Percentiles rank a stretch among this genome's conserved stretches.
phyloP scores from a whole-genome alignment of 2,113 vertebrate species.

The Notothenia coriiceps region DNA sequence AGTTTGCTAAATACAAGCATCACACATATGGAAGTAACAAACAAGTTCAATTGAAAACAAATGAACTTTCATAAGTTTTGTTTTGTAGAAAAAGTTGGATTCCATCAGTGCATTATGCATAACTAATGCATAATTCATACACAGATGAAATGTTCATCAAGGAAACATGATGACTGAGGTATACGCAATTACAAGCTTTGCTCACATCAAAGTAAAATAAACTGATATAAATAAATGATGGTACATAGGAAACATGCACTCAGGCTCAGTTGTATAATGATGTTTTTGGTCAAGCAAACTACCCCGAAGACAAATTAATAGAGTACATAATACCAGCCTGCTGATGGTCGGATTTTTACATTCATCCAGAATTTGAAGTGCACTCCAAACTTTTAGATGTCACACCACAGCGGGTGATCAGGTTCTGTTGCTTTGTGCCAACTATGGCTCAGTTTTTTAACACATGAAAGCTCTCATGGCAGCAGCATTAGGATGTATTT shows the following conservation, averaged over 20 bases:
- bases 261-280: slow-evolving; percentile 69
- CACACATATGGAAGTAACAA: slow-evolving; percentile 20
- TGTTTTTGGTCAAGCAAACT: slow-evolving; percentile 63
- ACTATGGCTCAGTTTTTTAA: slow-evolving; percentile 35
- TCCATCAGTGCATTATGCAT: slow-evolving; percentile 79
- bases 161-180: slow-evolving; percentile 85
- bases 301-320: slow-evolving; percentile 41
- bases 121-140: slow-evolving; percentile 82
- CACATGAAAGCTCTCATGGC: slow-evolving; percentile 40
- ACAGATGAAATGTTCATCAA: slow-evolving; percentile 84
- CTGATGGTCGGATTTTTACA: slow-evolving; percentile 34
- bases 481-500: slow-evolving; percentile 58
- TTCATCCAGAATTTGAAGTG: slow-evolving; percentile 15
- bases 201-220: slow-evolving; percentile 86
- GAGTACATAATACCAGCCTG: slow-evolving; percentile 26
- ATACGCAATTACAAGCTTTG: slow-evolving; percentile 80
- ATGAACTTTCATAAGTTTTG: slow-evolving; percentile 69
- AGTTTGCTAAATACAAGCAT: slow-evolving; percentile 16
- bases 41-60: slow-evolving; percentile 19
- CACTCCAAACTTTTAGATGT: slow-evolving; percentile 33
- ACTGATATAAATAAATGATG: slow-evolving; percentile 84
- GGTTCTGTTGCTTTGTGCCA: slow-evolving; percentile 28
- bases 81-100: slow-evolving; percentile 69
- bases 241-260: slow-evolving; percentile 72
- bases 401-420: slow-evolving; percentile 33